Percentiles rank a stretch among this genome's conserved stretches.
These are phyloP conservation scores for Hirundo rustica DNA, from an alignment of 2,797 vertebrate species.

Conservation along the genomic window DNA sequence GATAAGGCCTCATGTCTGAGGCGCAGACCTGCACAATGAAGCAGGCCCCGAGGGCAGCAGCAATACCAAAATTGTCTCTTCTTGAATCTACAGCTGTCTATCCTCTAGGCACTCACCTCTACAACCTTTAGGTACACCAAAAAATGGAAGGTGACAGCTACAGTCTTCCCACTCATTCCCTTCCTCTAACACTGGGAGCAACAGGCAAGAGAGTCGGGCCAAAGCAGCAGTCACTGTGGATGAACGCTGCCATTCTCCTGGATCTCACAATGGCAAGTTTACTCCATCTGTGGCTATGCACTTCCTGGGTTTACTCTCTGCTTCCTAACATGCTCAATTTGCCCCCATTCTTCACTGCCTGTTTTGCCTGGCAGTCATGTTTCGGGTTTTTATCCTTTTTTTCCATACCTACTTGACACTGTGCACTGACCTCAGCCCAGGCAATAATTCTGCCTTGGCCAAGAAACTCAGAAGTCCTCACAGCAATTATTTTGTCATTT, in stretches of 20 bases:
- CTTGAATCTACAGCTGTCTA: constrained; percentile 26
- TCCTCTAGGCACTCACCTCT: constrained; percentile 19
- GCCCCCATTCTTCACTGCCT: not conserved
- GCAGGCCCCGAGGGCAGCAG: not conserved
- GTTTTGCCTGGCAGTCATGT: not conserved
- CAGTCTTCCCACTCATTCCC: not conserved
- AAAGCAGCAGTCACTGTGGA: not conserved
- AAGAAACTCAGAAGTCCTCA: not conserved
- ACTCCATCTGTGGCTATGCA: not conserved
- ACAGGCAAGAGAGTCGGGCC: not conserved
- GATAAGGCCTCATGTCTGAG: not conserved
- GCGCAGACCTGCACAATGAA: not conserved
- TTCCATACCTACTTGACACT: not conserved
- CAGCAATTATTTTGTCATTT: not conserved
- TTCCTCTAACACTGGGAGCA: not conserved
- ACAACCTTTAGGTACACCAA: not conserved
- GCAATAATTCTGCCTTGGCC: not conserved
- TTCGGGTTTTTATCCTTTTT: not conserved
- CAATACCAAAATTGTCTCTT: not conserved
- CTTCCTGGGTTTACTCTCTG: not conserved
- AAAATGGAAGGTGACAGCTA: constrained; percentile 28
- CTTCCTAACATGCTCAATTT: not conserved
- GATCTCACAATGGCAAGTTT: not conserved
- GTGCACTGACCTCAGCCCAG: not conserved
- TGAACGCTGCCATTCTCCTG: not conserved